phyloP scores from a whole-genome alignment of 2,113 vertebrate species.

The Prionailurus bengalensis region DNA sequence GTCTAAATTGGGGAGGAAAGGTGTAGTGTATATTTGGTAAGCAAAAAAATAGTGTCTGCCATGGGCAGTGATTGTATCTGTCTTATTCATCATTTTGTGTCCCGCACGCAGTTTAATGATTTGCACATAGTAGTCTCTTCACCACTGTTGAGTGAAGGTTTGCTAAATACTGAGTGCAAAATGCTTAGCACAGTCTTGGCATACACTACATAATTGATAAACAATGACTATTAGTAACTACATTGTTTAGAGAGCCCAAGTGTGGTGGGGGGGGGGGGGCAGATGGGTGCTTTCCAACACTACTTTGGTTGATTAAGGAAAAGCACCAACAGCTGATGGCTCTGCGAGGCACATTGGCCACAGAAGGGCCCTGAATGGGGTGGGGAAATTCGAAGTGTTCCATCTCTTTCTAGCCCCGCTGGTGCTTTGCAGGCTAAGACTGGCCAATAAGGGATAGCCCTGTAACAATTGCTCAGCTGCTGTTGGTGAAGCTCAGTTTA shows the following conservation, averaged over 20 bases:
- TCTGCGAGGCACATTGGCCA: neutral
- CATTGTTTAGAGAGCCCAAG: neutral
- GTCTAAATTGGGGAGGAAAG: neutral
- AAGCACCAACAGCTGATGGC: constrained; percentile 28
- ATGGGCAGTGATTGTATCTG: neutral
- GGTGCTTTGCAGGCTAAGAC: neutral
- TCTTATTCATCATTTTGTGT: neutral
- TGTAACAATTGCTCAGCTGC: constrained; percentile 11
- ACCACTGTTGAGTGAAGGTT: neutral
- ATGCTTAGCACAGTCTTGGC: neutral
- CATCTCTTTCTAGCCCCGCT: neutral
- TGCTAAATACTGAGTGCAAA: neutral
- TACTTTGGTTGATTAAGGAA: constrained; percentile 11
- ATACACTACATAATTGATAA: neutral
- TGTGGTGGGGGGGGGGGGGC: neutral
- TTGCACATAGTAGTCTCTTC: neutral
- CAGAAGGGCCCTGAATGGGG: neutral
- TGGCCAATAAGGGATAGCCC: neutral
- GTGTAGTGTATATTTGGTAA: neutral
- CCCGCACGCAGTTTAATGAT: neutral
- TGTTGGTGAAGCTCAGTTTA: neutral
- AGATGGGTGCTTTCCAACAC: neutral
- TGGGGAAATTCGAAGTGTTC: neutral
- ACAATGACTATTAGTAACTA: neutral
- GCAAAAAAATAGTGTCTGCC: neutral